Evolutionary conservation across 2,797 vertebrate species (phyloP).

Genomic region (Coregonus ussuriensis): DNA sequence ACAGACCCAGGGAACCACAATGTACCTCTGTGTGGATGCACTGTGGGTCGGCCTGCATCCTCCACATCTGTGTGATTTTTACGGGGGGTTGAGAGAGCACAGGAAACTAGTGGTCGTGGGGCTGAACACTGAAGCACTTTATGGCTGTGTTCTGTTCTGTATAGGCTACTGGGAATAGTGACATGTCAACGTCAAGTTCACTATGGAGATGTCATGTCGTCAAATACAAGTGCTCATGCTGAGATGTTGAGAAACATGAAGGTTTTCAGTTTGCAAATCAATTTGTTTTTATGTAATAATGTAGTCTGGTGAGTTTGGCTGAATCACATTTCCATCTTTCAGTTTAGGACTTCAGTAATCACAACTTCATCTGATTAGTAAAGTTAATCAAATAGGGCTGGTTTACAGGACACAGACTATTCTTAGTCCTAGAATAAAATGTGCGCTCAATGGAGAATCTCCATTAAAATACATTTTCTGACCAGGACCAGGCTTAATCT

Average conservation of each 20-base stretch:
- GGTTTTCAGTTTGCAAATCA: constrained; percentile 20
- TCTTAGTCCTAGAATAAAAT: too few relatives aligned
- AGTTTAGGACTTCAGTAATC: neutral
- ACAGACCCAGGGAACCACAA: constrained; percentile 57
- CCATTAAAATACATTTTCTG: neutral
- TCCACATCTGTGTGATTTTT: constrained; percentile 77
- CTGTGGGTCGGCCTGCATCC: constrained; percentile 56
- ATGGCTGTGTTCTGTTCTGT: constrained; percentile 59
- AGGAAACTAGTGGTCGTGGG: constrained; percentile 65
- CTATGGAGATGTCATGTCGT: constrained; percentile 14
- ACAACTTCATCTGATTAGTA: neutral
- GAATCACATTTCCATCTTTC: neutral
- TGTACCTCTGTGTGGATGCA: constrained; percentile 66
- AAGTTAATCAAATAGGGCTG: neutral
- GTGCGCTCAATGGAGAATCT: neutral
- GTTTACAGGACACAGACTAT: too few relatives aligned
- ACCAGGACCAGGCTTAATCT: neutral
- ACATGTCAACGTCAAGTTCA: constrained; percentile 39
- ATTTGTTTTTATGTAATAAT: constrained; percentile 8
- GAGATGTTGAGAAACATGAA: constrained; percentile 16
- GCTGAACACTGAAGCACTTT: constrained; percentile 57
- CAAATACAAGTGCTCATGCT: constrained; percentile 29
- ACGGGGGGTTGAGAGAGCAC: constrained; percentile 65
- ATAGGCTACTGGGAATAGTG: constrained; percentile 43
- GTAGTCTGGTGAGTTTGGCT: neutral